Conservation (phyloP, 1,140 invertebrate species). For the Pseudomyrmex gracilis region DNA sequence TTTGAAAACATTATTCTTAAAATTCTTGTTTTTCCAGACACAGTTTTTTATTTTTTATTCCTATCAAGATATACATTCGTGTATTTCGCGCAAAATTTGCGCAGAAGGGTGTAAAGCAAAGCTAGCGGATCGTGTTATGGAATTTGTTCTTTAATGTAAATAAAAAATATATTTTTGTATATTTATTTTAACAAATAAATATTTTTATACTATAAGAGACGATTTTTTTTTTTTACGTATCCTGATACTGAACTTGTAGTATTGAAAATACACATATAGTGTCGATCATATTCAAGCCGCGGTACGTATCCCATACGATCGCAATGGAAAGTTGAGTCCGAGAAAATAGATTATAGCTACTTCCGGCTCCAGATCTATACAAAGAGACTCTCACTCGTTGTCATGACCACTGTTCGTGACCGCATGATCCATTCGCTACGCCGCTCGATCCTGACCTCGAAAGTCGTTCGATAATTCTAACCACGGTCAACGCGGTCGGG, state of each 20-base stretch:
- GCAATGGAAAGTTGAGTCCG: slow-evolving; percentile 73
- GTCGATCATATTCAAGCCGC: not conserved
- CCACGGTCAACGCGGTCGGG: slow-evolving; percentile 72
- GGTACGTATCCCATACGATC: not conserved
- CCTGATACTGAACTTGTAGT: not conserved
- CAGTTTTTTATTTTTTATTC: not conserved
- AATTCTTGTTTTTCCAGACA: not conserved
- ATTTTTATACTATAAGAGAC: too few species aligned
- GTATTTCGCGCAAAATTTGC: not conserved
- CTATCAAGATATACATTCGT: not conserved
- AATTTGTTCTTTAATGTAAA: too few species aligned
- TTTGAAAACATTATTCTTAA: not conserved
- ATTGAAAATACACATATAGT: not conserved
- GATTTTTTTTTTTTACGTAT: too few species aligned
- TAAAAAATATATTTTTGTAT: too few species aligned
- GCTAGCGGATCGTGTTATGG: too few species aligned
- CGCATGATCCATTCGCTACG: slow-evolving; percentile 55
- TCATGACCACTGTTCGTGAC: slow-evolving; percentile 50
- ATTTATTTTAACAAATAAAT: too few species aligned
- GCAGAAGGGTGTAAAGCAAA: too few species aligned
- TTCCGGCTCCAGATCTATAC: slow-evolving; percentile 77
- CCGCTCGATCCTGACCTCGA: slow-evolving; percentile 81
- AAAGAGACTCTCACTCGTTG: slow-evolving; percentile 79
- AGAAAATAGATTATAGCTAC: slow-evolving; percentile 74
- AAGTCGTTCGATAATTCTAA: slow-evolving; percentile 81